phyloP scores from a whole-genome alignment of 1,140 invertebrate genomes.

The Sarcophaga bullata region DNA sequence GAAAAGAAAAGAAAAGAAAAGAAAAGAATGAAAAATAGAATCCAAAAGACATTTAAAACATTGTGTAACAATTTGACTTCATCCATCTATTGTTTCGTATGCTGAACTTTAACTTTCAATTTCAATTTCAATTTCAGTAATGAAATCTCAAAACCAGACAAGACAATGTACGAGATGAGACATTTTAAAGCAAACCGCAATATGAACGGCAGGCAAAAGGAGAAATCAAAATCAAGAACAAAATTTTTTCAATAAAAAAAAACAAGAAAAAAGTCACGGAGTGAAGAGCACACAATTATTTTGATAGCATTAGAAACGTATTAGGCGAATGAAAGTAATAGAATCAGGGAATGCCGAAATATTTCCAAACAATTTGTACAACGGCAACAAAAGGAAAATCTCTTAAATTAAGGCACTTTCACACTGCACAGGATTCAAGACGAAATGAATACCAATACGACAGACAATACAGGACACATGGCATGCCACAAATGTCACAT shows the following conservation, averaged over 20 bases:
- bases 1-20: no score
- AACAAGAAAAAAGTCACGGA: background rate
- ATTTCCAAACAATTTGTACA: slow-evolving; percentile 29
- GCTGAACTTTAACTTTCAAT: slow-evolving; percentile 38
- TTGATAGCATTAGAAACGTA: slow-evolving; percentile 15
- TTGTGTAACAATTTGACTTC: no score
- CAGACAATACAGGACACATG: slow-evolving; percentile 9
- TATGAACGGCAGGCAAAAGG: background rate
- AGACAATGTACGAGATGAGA: background rate
- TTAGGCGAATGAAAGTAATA: background rate
- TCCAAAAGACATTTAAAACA: no score
- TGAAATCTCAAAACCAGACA: slow-evolving; percentile 18
- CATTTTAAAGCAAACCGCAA: no score
- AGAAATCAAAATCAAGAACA: background rate
- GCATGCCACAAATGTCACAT: slow-evolving; percentile 32
- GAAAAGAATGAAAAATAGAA: no score
- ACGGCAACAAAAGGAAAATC: background rate
- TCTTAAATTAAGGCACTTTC: slow-evolving; percentile 33
- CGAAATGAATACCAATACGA: background rate
- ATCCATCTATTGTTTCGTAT: slow-evolving; percentile 11
- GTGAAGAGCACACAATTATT: slow-evolving; percentile 15
- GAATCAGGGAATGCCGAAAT: no score
- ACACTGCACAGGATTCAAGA: background rate
- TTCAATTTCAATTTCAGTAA: slow-evolving; percentile 36
- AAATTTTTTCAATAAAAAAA: background rate